Conservation (phyloP, 2,888 invertebrate genomes). For the Tanaodytes sp. region DNA sequence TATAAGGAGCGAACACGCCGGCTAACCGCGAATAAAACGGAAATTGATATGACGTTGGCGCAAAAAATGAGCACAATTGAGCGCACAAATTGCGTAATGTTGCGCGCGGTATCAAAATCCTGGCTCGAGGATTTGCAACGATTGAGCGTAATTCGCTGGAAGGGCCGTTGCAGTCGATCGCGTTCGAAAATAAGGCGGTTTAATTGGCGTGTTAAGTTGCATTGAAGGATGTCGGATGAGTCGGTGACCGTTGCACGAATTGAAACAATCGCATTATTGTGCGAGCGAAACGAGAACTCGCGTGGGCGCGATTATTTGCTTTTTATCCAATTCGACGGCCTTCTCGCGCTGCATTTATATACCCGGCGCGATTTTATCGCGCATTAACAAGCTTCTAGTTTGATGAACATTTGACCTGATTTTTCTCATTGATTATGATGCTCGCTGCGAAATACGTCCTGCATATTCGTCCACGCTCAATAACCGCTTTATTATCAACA, state of each 20-base stretch:
- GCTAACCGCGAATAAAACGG: too few species aligned
- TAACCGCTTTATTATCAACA: constrained; percentile 44
- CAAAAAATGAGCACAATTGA: too few species aligned
- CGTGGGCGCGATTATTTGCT: constrained; percentile 52
- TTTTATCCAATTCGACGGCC: constrained; percentile 54
- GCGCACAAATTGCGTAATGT: too few species aligned
- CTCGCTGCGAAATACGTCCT: constrained; percentile 43
- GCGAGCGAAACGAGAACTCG: constrained; percentile 45
- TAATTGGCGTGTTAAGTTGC: constrained; percentile 42
- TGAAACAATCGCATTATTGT: constrained; percentile 52
- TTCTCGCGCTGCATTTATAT: constrained; percentile 53
- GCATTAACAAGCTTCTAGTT: constrained; percentile 55
- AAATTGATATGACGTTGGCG: too few species aligned
- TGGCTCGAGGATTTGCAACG: too few species aligned
- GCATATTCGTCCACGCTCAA: constrained; percentile 48
- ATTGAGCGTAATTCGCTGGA: too few species aligned
- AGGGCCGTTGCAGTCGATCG: too few species aligned
- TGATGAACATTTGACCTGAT: constrained; percentile 56
- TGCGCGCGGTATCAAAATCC: too few species aligned
- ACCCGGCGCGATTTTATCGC: constrained; percentile 52
- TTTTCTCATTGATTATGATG: constrained; percentile 54
- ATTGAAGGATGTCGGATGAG: constrained; percentile 42
- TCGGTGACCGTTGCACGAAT: constrained; percentile 32
- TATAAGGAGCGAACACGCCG: too few species aligned
- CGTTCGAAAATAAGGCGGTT: background rate